These are phyloP conservation scores for Petrophora chlorosata DNA, from an alignment of 2,888 invertebrate species.

Conservation along the genomic window DNA sequence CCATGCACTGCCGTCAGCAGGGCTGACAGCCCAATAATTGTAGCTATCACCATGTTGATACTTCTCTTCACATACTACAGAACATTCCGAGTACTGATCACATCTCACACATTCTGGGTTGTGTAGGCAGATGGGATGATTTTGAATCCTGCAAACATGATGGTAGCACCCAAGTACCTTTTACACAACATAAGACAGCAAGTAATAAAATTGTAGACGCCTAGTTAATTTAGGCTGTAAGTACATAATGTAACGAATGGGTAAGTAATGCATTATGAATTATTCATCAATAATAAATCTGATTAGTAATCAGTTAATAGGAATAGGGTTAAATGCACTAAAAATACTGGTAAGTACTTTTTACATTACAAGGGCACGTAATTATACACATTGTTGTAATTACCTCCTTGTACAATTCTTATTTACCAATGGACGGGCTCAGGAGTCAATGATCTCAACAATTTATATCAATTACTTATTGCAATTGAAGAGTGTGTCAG, in stretches of 20 bases:
- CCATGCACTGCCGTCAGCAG: conserved; percentile 51
- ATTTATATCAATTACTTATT: conserved; percentile 23
- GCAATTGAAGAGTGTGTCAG: conserved; percentile 16
- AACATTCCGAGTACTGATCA: conserved; percentile 31
- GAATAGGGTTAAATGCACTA: too few relatives aligned
- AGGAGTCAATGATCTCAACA: conserved; percentile 28
- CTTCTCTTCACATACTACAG: conserved; percentile 30
- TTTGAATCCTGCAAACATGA: conserved; percentile 35
- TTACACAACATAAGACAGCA: background rate
- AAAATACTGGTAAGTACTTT: too few relatives aligned
- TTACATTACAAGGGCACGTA: too few relatives aligned
- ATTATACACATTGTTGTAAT: too few relatives aligned
- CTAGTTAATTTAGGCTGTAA: too few relatives aligned
- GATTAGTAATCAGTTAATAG: too few relatives aligned
- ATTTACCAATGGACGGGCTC: background rate
- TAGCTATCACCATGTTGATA: conserved; percentile 51
- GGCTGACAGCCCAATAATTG: conserved; percentile 51
- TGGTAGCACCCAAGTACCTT: background rate
- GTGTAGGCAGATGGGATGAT: conserved; percentile 34
- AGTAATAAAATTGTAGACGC: too few relatives aligned
- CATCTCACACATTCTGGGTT: conserved; percentile 40
- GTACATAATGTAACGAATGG: too few relatives aligned
- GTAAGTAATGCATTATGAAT: too few relatives aligned
- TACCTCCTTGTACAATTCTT: too few relatives aligned
- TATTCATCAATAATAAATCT: too few relatives aligned